Evolutionary conservation across 2,888 invertebrate species (phyloP), one percentile per base, ranked within the genome.

Genomic region (Noctua fimbriata): DNA sequence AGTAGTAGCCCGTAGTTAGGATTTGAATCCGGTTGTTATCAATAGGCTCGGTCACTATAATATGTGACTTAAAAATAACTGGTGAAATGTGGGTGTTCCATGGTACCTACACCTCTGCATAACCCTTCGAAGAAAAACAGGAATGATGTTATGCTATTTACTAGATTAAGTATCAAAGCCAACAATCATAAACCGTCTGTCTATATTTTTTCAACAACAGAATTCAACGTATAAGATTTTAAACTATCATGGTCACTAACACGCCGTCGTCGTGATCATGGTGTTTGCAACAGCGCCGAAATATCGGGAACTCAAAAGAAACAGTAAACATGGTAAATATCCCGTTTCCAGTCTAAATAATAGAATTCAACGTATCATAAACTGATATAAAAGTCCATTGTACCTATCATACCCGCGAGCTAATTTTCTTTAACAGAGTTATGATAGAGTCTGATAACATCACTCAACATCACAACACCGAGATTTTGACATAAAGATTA

Each of bases 401-500:
- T 49, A 21, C 36, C 28, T 74, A 58, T 70, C 49, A 55, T 52
- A 52, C 21, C 28, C 28, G 10, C 16, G 16, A 69, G 49, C 44
- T 60, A 67, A 72, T 73, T 87, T 79, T n/a, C 69, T 76, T 76
- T 63, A 74, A 69, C 72, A 67, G 32, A 82, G 69, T 83, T 76
- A 73, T 71, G 63, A 77, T 81, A 76, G n/a, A 49, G n/a, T 28
- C 41, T 44, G 36, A 82, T 76, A 84, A 67, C 77, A 84, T 88
- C 87, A 75, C 84, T 87, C 81, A 84, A 82, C 82, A 81, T 85
- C 76, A 83, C 75, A 66, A 79, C 79, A 84, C 0, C 32, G 63
- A 36, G 65, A 74, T 88, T 86, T 74, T 77, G 60, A 87, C 74
- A 87, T 84, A 75, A 88, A 86, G 86, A 79, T 88, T 79, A 73